phyloP scores from a whole-genome alignment of 2,888 invertebrate genomes.

The Drosophila pseudotalamancana region DNA sequence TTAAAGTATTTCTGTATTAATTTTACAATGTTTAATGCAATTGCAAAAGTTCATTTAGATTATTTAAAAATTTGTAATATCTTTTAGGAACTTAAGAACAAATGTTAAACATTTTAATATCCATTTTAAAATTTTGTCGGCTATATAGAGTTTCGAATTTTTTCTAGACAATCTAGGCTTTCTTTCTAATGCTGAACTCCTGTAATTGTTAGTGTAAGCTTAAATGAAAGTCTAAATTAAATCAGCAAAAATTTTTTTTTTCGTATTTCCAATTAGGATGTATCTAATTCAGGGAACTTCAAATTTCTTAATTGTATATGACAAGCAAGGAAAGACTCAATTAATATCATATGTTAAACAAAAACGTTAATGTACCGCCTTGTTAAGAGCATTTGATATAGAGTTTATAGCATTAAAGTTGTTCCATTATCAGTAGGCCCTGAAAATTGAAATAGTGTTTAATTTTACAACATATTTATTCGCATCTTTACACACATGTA shows the following conservation, averaged over 20 bases:
- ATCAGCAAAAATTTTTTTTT: neutral
- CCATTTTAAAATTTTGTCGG: conserved; percentile 1
- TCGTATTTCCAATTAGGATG: conserved; percentile 15
- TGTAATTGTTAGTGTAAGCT: conserved; percentile 15
- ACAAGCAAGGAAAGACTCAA: conserved; percentile 2
- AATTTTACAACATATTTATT: conserved; percentile 34
- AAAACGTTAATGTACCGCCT: conserved; percentile 21
- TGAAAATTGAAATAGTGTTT: conserved; percentile 30
- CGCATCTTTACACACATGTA: conserved; percentile 21
- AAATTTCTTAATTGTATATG: neutral
- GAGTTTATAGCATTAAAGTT: conserved; percentile 41
- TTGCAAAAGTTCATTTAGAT: conserved; percentile 10
- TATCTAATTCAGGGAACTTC: conserved; percentile 4
- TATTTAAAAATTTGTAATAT: conserved; percentile 5
- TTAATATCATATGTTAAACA: conserved; percentile 1
- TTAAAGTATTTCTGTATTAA: conserved; percentile 46
- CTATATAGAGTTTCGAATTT: neutral
- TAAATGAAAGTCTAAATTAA: too few species aligned
- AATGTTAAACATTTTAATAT: conserved; percentile 15
- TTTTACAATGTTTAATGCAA: conserved; percentile 27
- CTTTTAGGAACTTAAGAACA: neutral
- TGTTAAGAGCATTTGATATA: conserved; percentile 53
- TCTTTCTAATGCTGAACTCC: conserved; percentile 3
- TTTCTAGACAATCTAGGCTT: conserved; percentile 18
- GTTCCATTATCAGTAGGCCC: conserved; percentile 48